Evolutionary conservation across 2,888 invertebrate genomes (phyloP).

Genomic region (Rosalia funebris): DNA sequence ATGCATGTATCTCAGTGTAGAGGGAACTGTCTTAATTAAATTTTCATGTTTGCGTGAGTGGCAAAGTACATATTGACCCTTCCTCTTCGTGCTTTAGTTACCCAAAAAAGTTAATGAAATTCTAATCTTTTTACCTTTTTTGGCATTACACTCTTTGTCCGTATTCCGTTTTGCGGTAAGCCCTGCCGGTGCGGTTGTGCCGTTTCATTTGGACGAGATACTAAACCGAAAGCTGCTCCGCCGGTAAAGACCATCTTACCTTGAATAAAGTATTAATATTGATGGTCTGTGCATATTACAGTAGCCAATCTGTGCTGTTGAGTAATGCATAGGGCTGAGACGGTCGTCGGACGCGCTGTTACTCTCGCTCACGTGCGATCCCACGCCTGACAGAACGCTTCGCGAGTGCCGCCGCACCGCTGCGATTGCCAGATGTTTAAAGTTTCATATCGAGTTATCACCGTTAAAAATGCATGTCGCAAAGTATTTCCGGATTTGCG

Average conservation of each 20-base stretch:
- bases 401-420: neutral
- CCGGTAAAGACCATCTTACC: slow-evolving; percentile 32
- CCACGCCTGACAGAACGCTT: neutral
- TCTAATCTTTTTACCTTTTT: too few species aligned
- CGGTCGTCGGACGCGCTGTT: slow-evolving; percentile 3
- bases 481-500: neutral
- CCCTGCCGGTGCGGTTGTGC: slow-evolving; percentile 18
- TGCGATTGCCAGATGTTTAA: neutral
- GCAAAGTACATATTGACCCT: too few species aligned
- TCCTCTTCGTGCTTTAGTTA: too few species aligned
- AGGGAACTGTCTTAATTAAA: too few species aligned
- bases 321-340: slow-evolving; percentile 56
- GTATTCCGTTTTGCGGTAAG: too few species aligned
- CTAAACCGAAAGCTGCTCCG: slow-evolving; percentile 21
- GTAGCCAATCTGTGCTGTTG: slow-evolving; percentile 61
- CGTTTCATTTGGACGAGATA: slow-evolving; percentile 20
- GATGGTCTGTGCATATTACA: slow-evolving; percentile 62
- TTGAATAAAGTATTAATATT: slow-evolving; percentile 59
- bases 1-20: too few species aligned
- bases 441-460: slow-evolving; percentile 6
- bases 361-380: slow-evolving; percentile 16
- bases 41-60: too few species aligned
- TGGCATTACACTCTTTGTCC: too few species aligned
- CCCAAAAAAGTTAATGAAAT: too few species aligned
- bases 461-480: slow-evolving; percentile 1